Conservation (phyloP, 1,140 invertebrate genomes). For the Popillia japonica region DNA sequence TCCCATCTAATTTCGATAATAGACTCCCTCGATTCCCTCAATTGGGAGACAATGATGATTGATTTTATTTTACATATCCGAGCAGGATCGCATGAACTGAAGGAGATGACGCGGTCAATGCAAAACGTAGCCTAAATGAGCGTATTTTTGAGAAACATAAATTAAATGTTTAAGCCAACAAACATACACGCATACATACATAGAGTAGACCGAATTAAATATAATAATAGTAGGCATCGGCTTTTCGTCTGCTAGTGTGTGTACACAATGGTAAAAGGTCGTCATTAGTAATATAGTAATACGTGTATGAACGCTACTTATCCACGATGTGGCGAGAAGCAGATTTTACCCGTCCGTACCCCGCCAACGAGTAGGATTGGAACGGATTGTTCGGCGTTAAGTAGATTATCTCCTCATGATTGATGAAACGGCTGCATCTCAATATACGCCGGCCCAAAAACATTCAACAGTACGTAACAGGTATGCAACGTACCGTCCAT, state of each 20-base stretch:
- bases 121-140: background rate
- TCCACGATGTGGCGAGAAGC: conserved; percentile 1
- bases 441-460: conserved; percentile 52
- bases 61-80: background rate
- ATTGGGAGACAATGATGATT: background rate
- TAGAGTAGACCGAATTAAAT: background rate
- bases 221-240: no score
- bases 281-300: conserved; percentile 24
- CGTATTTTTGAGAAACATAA: no score
- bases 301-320: conserved; percentile 14
- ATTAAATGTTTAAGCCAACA: no score
- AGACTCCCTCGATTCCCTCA: no score
- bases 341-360: conserved; percentile 10
- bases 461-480: conserved; percentile 49
- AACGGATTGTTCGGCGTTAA: conserved; percentile 65
- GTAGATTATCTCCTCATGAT: conserved; percentile 71
- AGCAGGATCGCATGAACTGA: background rate
- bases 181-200: background rate
- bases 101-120: background rate
- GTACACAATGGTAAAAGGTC: no score
- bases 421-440: conserved; percentile 64
- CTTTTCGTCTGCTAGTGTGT: no score
- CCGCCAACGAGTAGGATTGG: conserved; percentile 52
- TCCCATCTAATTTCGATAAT: no score
- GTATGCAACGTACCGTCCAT: conserved; percentile 48